Percentiles rank a stretch among this genome's conserved stretches.
phyloP scores from a whole-genome alignment of 2,888 invertebrate genomes.

The Odontomyia ornata region DNA sequence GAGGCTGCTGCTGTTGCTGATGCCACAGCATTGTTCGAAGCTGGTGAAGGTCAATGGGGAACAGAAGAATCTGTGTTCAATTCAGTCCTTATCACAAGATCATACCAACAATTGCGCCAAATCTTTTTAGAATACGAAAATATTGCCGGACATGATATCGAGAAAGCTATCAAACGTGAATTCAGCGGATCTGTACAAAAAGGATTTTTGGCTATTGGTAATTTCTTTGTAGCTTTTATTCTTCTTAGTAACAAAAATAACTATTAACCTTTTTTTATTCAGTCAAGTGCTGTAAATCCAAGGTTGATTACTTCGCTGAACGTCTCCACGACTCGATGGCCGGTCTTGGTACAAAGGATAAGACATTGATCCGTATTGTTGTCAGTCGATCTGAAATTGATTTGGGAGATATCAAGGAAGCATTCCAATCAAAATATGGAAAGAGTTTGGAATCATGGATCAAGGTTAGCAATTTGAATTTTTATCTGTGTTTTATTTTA shows the following conservation, averaged over 20 bases:
- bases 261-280: conserved; percentile 54
- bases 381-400: conserved; percentile 93
- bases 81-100: conserved; percentile 84
- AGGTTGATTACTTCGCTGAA: conserved; percentile 91
- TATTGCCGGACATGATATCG: conserved; percentile 82
- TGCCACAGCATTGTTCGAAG: conserved; percentile 79
- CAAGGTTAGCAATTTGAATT: conserved; percentile 70
- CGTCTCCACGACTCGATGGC: conserved; percentile 90
- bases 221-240: conserved; percentile 50
- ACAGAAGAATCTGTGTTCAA: conserved; percentile 92
- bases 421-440: conserved; percentile 84
- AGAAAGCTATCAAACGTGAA: conserved; percentile 84
- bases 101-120: conserved; percentile 87
- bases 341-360: conserved; percentile 87
- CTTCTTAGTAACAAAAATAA: not conserved
- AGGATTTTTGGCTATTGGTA: conserved; percentile 88
- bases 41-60: conserved; percentile 87
- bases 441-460: conserved; percentile 87
- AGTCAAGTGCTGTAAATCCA: conserved; percentile 90
- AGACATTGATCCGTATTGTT: conserved; percentile 89
- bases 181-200: conserved; percentile 88
- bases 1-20: conserved; percentile 81
- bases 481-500: not conserved
- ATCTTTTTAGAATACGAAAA: conserved; percentile 87
- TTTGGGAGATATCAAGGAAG: conserved; percentile 90